These are phyloP conservation scores for Myotis findleyi DNA, from an alignment of 2,797 vertebrate genomes.

Conservation along the genomic window DNA sequence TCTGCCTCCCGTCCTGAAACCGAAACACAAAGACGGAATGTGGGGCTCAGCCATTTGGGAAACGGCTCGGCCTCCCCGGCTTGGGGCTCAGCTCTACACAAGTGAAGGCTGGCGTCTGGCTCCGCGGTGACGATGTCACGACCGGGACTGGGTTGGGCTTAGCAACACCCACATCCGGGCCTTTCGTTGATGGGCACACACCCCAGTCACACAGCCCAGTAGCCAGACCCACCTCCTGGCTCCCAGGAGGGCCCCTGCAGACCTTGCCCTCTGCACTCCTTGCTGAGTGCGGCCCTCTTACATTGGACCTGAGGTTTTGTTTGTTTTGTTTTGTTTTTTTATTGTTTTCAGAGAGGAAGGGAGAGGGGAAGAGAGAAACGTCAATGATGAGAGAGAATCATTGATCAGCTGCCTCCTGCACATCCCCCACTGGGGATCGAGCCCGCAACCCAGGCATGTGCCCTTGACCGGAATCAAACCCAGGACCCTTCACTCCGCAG, in stretches of 20 bases:
- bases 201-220: background rate
- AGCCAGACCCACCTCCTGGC: background rate
- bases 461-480: too few species aligned
- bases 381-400: too few species aligned
- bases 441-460: too few species aligned
- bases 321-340: too few species aligned
- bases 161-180: background rate
- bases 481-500: too few species aligned
- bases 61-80: background rate
- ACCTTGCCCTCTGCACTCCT: accelerated
- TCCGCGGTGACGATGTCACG: background rate
- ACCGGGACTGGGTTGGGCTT: background rate
- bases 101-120: background rate
- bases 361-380: too few species aligned
- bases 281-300: too few species aligned
- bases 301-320: too few species aligned
- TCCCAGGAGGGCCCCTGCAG: background rate
- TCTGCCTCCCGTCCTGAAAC: background rate
- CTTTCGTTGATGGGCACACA: background rate
- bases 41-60: background rate
- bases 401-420: too few species aligned
- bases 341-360: too few species aligned
- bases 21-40: background rate
- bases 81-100: background rate
- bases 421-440: too few species aligned